A percentile compares a stretch with the other conserved stretches of the same genome.
Conservation (phyloP, 2,797 vertebrate species). For the Buphagus erythrorhynchus region DNA sequence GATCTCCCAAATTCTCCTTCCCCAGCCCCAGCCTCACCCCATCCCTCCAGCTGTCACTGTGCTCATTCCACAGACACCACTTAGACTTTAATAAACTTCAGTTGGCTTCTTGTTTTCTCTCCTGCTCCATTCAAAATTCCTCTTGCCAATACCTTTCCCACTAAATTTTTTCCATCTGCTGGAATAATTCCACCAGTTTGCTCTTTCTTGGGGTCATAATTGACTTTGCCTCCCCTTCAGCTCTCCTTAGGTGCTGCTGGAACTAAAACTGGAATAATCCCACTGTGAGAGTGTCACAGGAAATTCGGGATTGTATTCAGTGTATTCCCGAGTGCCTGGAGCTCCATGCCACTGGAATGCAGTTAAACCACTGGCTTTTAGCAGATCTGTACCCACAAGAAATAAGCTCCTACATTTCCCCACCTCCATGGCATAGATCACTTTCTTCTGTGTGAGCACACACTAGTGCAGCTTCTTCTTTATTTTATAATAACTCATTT, state of each 20-base stretch:
- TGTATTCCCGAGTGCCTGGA: background rate
- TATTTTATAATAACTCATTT: background rate
- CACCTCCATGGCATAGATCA: background rate
- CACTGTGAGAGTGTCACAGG: accelerated
- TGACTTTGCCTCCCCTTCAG: background rate
- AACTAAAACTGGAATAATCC: background rate
- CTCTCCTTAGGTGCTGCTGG: background rate
- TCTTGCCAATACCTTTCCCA: background rate
- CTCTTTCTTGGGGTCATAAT: background rate
- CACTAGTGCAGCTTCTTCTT: background rate
- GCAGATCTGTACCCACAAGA: background rate
- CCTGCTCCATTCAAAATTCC: background rate
- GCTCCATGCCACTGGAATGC: background rate
- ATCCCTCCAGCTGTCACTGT: accelerated
- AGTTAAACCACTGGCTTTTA: background rate
- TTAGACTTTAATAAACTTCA: background rate
- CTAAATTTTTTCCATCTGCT: background rate
- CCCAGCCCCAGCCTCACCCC: background rate
- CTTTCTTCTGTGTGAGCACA: background rate
- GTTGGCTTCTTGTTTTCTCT: background rate
- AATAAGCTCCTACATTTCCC: background rate
- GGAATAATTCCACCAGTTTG: background rate
- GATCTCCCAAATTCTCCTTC: background rate
- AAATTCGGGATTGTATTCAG: background rate
- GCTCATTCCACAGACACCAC: background rate